Conservation (phyloP, 2,113 vertebrate species). For the Colistium nudipinnis region DNA sequence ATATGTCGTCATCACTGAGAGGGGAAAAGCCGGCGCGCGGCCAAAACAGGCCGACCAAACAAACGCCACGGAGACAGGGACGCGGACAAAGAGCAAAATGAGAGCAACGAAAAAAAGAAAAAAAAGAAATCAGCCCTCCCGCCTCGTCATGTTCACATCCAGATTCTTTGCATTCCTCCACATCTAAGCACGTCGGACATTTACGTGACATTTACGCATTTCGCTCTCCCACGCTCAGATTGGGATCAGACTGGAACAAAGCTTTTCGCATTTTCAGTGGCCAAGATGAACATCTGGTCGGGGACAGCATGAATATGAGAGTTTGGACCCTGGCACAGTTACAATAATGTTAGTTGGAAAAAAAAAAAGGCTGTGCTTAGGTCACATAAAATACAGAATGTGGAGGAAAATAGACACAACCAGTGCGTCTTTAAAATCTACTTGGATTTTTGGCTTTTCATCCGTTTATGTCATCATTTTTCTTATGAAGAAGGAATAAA, state of each 20-base stretch:
- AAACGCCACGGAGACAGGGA: constrained; percentile 60
- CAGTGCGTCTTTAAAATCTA: background rate
- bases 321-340: constrained; percentile 11
- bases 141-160: constrained; percentile 32
- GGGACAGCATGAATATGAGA: constrained; percentile 15
- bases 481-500: no score
- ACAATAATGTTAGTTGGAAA: constrained; percentile 7
- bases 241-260: constrained; percentile 44
- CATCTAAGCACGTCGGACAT: constrained; percentile 44
- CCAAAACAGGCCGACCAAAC: constrained; percentile 79
- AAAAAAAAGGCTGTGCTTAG: background rate
- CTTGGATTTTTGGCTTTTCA: background rate
- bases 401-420: background rate
- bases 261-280: constrained; percentile 41
- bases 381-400: background rate
- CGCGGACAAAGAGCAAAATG: constrained; percentile 52
- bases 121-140: constrained; percentile 2
- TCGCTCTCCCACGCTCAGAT: constrained; percentile 45
- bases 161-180: constrained; percentile 69
- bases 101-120: background rate
- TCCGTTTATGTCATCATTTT: no score
- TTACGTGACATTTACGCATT: constrained; percentile 38
- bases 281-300: constrained; percentile 56
- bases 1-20: constrained; percentile 95
- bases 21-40: constrained; percentile 86